These are phyloP conservation scores for Oligia fasciuncula DNA, from an alignment of 2,888 invertebrate species.

Conservation along the genomic window DNA sequence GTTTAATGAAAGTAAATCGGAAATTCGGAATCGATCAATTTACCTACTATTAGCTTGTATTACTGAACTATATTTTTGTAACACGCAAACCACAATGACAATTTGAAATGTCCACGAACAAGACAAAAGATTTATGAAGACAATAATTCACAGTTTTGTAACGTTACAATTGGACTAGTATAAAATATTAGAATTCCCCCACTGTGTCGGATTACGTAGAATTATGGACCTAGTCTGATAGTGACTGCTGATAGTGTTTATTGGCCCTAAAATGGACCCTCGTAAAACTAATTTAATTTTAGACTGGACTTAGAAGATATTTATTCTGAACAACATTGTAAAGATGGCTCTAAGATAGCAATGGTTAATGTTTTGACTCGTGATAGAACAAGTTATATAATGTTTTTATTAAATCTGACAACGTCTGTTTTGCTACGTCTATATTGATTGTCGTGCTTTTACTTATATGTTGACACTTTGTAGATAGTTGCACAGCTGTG, in stretches of 20 bases:
- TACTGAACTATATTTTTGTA: constrained; percentile 46
- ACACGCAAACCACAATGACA: constrained; percentile 47
- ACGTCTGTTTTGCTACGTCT: constrained; percentile 43
- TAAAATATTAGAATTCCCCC: constrained; percentile 60
- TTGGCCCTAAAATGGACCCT: constrained; percentile 54
- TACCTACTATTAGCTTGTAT: not conserved
- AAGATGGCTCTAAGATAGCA: constrained; percentile 51
- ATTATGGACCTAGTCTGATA: constrained; percentile 53
- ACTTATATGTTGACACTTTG: constrained; percentile 13
- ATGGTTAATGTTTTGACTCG: constrained; percentile 52
- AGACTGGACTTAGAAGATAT: constrained; percentile 43
- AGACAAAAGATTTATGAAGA: constrained; percentile 67
- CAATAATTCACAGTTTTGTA: constrained; percentile 69
- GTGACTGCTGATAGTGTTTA: constrained; percentile 55
- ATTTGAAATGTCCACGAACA: constrained; percentile 44
- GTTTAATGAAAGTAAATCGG: not conserved
- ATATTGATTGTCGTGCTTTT: constrained; percentile 44
- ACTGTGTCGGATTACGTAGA: constrained; percentile 54
- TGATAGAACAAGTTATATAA: constrained; percentile 41
- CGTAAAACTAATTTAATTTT: constrained; percentile 60
- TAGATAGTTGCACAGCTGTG: constrained; percentile 10
- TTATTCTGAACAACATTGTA: constrained; percentile 49
- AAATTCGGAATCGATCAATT: constrained; percentile 17
- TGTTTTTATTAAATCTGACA: constrained; percentile 52
- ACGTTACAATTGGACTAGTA: constrained; percentile 63